These are phyloP conservation scores for Pyrocephalus nanus DNA, from an alignment of 2,797 vertebrate species.

Conservation along the genomic window DNA sequence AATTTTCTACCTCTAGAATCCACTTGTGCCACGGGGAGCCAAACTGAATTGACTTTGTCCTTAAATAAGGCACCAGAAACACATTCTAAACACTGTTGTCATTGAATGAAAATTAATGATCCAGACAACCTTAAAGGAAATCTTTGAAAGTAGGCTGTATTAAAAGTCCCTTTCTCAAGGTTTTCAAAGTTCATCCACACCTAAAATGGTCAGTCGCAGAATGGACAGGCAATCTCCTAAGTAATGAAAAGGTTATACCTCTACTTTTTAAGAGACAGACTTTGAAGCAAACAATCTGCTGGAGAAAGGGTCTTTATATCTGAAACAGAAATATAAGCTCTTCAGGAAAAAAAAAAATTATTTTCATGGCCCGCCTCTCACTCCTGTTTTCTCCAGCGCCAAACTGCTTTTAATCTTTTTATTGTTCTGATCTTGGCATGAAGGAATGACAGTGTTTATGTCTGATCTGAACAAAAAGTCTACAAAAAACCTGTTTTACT, in stretches of 20 bases:
- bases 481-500: not conserved
- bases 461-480: not conserved
- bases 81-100: not conserved
- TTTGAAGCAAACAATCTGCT: not conserved
- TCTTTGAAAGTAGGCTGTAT: not conserved
- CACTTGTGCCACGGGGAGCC: not conserved
- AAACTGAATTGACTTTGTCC: not conserved
- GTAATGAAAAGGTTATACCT: not conserved
- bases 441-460: not conserved
- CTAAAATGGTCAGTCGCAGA: not conserved
- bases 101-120: not conserved
- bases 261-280: not conserved
- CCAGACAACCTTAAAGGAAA: not conserved
- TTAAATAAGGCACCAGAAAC: not conserved
- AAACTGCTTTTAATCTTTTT: not conserved
- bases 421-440: not conserved
- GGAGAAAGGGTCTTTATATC: not conserved
- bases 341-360: not conserved
- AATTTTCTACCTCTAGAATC: not conserved
- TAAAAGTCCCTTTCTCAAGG: not conserved
- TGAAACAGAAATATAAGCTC: not conserved
- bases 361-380: not conserved
- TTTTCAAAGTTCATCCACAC: not conserved
- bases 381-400: not conserved
- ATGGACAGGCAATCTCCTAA: not conserved